Conservation (phyloP, 2,797 vertebrate species). For the Ibycter americanus region DNA sequence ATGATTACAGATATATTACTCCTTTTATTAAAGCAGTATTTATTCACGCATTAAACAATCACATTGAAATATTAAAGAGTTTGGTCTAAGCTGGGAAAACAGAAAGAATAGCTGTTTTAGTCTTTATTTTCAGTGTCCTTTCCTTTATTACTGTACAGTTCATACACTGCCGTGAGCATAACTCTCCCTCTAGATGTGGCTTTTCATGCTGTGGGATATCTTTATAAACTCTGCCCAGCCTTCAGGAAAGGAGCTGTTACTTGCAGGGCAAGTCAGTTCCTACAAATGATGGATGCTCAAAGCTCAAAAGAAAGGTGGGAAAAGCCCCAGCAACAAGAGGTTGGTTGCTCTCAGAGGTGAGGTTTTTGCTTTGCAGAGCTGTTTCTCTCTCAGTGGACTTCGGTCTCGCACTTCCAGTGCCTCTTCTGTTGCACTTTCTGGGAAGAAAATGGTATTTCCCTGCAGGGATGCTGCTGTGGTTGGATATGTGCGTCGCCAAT, state of each 20-base stretch:
- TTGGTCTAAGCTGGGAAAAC: neutral
- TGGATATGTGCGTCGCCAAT: neutral
- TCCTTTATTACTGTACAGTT: neutral
- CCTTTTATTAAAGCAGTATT: slow-evolving; percentile 21
- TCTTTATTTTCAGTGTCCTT: neutral
- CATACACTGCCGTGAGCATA: neutral
- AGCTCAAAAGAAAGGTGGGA: neutral
- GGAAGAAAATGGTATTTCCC: neutral
- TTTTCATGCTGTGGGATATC: neutral
- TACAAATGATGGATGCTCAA: neutral
- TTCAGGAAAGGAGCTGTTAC: neutral
- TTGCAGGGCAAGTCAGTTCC: neutral
- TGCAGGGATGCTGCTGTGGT: neutral
- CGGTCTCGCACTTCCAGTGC: neutral
- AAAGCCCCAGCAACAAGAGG: neutral
- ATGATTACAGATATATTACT: neutral
- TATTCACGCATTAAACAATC: slow-evolving; percentile 21
- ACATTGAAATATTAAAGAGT: neutral
- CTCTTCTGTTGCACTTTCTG: neutral
- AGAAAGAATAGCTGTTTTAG: neutral
- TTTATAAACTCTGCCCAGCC: neutral
- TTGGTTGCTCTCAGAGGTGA: neutral
- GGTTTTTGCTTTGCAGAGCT: neutral
- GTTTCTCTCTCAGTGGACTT: neutral
- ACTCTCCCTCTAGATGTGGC: neutral